These are phyloP conservation scores for Glaucomys volans DNA, from an alignment of 2,113 vertebrate genomes.

Conservation along the genomic window DNA sequence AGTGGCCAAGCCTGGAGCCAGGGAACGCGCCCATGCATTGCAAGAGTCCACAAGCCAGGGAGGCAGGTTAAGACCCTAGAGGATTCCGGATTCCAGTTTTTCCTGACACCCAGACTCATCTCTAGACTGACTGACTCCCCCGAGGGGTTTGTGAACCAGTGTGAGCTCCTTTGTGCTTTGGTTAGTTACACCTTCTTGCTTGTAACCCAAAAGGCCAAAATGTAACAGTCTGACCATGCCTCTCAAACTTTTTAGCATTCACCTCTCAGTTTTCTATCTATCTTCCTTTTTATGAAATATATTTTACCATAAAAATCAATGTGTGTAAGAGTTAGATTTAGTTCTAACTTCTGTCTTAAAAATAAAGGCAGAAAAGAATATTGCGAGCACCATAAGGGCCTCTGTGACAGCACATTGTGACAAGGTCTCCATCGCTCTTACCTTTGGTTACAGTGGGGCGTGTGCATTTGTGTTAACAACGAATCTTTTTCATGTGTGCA, in stretches of 20 bases:
- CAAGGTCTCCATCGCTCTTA: too few species aligned
- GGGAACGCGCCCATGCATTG: neutral
- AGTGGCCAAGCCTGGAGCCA: neutral
- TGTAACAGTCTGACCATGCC: neutral
- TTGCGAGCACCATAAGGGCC: too few species aligned
- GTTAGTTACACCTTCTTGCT: neutral
- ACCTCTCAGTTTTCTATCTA: neutral
- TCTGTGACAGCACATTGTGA: too few species aligned
- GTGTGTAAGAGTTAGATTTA: neutral
- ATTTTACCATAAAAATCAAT: conserved; percentile 22
- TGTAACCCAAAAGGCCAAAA: neutral
- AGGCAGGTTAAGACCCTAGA: neutral
- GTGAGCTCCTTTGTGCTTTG: neutral
- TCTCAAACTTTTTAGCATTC: neutral
- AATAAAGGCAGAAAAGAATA: neutral
- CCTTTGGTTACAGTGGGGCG: too few species aligned
- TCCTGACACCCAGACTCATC: neutral
- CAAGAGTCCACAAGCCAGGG: neutral
- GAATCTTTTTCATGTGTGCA: too few species aligned
- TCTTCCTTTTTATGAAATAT: neutral
- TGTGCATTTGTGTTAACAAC: too few species aligned
- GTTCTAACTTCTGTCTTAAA: neutral
- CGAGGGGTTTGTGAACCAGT: neutral
- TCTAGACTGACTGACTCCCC: neutral
- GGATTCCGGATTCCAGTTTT: neutral